A percentile compares a stretch with the other conserved stretches of the same genome.
phyloP scores from a whole-genome alignment of 92 coral and sea anemone species.

The Pocillopora grandis region DNA sequence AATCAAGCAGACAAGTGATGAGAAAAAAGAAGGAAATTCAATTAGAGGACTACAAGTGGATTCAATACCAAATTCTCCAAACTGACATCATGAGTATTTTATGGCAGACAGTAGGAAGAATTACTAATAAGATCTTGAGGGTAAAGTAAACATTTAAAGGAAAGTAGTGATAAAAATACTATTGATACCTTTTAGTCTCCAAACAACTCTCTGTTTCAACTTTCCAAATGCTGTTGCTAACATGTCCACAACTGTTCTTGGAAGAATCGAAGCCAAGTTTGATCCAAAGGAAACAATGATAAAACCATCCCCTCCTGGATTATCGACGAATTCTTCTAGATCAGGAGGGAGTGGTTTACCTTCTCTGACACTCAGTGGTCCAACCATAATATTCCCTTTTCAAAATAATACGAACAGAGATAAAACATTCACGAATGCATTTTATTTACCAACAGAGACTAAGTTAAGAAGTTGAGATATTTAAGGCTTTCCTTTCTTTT shows the following conservation, averaged over 20 bases:
- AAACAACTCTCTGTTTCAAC: constrained; percentile 58
- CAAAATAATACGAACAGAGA: not conserved
- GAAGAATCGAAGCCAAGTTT: constrained; percentile 37
- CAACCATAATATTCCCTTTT: constrained; percentile 10
- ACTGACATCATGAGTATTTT: no score
- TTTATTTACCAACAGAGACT: not conserved
- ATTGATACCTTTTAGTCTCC: constrained; percentile 56
- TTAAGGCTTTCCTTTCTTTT: no score
- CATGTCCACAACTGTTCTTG: constrained; percentile 45
- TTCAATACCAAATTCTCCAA: no score
- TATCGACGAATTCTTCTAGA: constrained; percentile 21
- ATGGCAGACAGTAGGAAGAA: no score
- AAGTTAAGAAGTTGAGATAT: not conserved
- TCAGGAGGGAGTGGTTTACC: constrained; percentile 14
- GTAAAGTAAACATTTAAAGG: no score
- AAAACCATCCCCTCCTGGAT: constrained; percentile 61
- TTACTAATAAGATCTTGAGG: no score
- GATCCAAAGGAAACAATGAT: constrained; percentile 68
- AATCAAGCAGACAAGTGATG: no score
- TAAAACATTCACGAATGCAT: not conserved
- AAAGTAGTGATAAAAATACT: no score
- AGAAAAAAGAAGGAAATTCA: no score
- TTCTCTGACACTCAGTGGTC: constrained; percentile 12
- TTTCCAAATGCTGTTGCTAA: constrained; percentile 64
- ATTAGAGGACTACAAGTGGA: no score